Evolutionary conservation across 2,113 vertebrate genomes (phyloP).

Genomic region (Petaurus breviceps): DNA sequence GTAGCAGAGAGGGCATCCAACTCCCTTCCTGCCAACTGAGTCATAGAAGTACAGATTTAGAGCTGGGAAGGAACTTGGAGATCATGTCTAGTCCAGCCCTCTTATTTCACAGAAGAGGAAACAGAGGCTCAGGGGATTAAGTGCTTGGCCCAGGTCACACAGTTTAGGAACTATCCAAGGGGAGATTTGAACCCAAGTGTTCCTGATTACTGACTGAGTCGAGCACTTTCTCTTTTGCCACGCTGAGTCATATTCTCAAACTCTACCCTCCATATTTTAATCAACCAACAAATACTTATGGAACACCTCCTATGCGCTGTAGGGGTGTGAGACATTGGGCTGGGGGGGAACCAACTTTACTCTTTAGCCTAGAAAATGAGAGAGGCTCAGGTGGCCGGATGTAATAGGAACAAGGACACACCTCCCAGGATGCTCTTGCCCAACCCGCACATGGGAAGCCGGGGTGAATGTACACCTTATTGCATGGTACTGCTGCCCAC

Average conservation of each 20-base stretch:
- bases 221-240: not conserved
- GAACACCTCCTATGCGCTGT: not conserved
- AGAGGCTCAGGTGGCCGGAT: not conserved
- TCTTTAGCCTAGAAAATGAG: not conserved
- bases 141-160: not conserved
- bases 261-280: not conserved
- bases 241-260: not conserved
- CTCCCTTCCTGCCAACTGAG: not conserved
- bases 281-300: not conserved
- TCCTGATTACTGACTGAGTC: not conserved
- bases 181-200: not conserved
- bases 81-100: not conserved
- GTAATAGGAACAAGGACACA: not conserved
- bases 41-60: not conserved
- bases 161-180: not conserved
- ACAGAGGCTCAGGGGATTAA: not conserved
- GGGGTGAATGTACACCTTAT: not conserved
- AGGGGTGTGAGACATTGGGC: not conserved
- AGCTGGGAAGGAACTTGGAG: not conserved
- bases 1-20: not conserved
- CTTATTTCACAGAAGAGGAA: not conserved
- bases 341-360: not conserved
- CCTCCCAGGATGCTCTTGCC: not conserved
- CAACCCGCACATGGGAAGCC: not conserved
- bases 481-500: not conserved